Conservation (phyloP, 2,888 invertebrate species). For the Parapristionchus giblindavisi region DNA sequence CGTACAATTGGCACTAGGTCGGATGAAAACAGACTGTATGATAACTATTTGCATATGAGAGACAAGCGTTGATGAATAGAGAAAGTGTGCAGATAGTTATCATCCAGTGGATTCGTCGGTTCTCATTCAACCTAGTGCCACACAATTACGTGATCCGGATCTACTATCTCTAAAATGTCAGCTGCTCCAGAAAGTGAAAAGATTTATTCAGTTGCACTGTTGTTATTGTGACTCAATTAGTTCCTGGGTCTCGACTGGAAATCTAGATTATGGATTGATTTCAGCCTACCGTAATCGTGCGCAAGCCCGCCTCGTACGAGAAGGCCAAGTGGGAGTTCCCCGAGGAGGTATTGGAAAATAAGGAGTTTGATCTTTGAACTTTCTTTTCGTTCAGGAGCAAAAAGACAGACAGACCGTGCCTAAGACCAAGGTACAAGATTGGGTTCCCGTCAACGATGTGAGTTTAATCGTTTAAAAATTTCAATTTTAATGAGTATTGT, state of each 20-base stretch:
- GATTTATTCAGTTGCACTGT: too few species aligned
- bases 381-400: conserved; percentile 27
- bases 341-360: conserved; percentile 48
- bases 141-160: conserved; percentile 3
- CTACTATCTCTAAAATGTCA: conserved; percentile 3
- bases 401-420: conserved; percentile 56
- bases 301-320: conserved; percentile 59
- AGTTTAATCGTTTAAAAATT: not conserved
- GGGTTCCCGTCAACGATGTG: conserved; percentile 60
- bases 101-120: too few species aligned
- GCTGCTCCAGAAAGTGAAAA: conserved; percentile 21
- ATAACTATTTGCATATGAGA: too few species aligned
- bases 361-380: not conserved
- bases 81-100: too few species aligned
- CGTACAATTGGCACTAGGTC: too few species aligned
- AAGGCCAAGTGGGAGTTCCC: conserved; percentile 66
- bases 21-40: too few species aligned
- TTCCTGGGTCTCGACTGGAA: conserved; percentile 11
- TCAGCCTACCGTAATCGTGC: conserved; percentile 64
- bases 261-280: not conserved
- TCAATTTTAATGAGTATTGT: too few species aligned
- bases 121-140: too few species aligned
- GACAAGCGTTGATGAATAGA: too few species aligned
- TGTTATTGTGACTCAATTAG: too few species aligned
- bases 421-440: conserved; percentile 64